phyloP scores from a whole-genome alignment of 1,140 invertebrate genomes.

The Lepidurus couesii region DNA sequence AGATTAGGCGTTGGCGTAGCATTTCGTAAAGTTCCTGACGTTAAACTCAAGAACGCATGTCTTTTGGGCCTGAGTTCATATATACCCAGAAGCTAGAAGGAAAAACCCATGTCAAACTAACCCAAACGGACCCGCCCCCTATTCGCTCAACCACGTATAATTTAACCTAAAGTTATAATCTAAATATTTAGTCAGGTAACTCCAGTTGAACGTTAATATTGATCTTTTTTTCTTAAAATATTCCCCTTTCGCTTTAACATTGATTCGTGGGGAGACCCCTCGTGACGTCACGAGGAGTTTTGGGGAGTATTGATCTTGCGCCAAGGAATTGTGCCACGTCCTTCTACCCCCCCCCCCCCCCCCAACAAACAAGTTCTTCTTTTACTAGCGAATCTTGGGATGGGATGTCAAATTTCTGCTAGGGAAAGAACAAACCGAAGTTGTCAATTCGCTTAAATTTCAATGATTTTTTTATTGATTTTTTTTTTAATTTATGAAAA shows the following conservation, averaged over 20 bases:
- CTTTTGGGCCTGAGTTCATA: background rate
- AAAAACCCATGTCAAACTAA: too few species aligned
- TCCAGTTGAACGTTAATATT: background rate
- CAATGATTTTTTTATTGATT: too few species aligned
- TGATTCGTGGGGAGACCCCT: background rate
- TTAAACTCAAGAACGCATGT: background rate
- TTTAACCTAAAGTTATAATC: too few species aligned
- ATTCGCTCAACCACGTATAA: too few species aligned
- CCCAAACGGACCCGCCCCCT: too few species aligned
- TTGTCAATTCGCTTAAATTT: too few species aligned
- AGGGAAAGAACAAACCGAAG: too few species aligned
- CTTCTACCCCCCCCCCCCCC: background rate
- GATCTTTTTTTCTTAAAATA: background rate
- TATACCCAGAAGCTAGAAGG: background rate
- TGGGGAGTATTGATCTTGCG: constrained; percentile 1
- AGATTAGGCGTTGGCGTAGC: background rate
- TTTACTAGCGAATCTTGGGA: background rate
- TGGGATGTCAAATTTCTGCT: background rate
- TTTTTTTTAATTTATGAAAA: too few species aligned
- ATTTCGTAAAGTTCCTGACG: background rate
- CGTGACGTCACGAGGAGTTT: background rate
- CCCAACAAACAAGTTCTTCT: background rate
- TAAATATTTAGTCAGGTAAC: background rate
- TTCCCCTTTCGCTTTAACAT: background rate
- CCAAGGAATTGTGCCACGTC: background rate